Evolutionary conservation across 1,140 invertebrate species (phyloP).

Genomic region (Solenopsis fugax): DNA sequence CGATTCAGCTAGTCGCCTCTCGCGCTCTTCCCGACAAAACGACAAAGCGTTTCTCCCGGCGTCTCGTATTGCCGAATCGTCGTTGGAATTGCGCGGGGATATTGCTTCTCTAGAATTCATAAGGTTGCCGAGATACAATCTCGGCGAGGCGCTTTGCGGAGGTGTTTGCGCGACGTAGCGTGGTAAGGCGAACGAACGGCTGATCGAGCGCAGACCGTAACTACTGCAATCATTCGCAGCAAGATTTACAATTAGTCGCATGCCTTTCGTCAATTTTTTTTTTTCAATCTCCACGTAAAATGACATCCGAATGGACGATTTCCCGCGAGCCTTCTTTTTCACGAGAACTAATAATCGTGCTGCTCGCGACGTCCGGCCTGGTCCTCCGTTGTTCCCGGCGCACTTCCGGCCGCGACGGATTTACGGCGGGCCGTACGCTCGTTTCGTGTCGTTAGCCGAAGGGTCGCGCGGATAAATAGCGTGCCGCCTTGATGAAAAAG

Average conservation of each 20-base stretch:
- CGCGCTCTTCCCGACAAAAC: constrained; percentile 24
- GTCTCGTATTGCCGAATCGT: constrained; percentile 54
- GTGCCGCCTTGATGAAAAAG: constrained; percentile 71
- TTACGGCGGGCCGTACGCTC: constrained; percentile 69
- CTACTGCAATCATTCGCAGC: background rate
- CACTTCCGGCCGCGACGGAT: constrained; percentile 70
- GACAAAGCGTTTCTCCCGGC: constrained; percentile 36
- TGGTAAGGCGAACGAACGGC: background rate
- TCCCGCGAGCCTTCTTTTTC: background rate
- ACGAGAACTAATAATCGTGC: constrained; percentile 12
- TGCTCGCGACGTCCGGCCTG: constrained; percentile 36
- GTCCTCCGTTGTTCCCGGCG: constrained; percentile 20
- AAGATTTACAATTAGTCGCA: background rate
- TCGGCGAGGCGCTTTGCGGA: background rate
- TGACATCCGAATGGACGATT: background rate
- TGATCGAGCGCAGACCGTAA: constrained; percentile 5
- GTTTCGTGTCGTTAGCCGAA: constrained; percentile 72
- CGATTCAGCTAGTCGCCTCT: constrained; percentile 17
- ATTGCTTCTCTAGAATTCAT: constrained; percentile 61
- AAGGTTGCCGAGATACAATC: constrained; percentile 43
- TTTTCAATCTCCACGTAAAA: background rate
- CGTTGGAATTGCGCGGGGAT: constrained; percentile 34
- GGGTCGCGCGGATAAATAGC: constrained; percentile 63
- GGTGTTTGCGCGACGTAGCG: background rate
- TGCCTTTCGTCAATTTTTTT: constrained; percentile 29